These are phyloP conservation scores for Archips crataeganus DNA, from an alignment of 2,888 invertebrate genomes.

Conservation along the genomic window DNA sequence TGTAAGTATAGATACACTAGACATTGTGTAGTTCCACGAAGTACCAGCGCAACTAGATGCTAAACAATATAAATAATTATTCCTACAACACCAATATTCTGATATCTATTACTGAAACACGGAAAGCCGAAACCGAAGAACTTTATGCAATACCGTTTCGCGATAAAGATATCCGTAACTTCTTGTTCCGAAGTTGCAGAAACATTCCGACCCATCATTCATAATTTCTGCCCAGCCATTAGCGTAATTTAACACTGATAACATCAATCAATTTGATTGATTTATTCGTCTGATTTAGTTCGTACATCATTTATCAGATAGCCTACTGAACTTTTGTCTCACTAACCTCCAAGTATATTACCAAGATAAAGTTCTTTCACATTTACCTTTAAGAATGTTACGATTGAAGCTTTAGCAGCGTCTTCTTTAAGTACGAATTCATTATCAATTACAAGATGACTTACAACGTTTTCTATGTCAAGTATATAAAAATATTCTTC, in stretches of 20 bases:
- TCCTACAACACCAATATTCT: neutral
- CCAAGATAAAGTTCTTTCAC: neutral
- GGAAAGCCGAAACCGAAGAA: neutral
- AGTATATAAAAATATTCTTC: neutral
- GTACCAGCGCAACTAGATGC: neutral
- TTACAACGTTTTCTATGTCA: neutral
- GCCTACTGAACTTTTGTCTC: constrained; percentile 23
- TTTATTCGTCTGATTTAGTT: constrained; percentile 28
- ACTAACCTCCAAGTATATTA: constrained; percentile 9
- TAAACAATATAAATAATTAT: neutral
- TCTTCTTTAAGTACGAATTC: neutral
- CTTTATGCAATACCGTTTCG: neutral
- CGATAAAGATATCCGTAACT: neutral
- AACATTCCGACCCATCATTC: constrained; percentile 24
- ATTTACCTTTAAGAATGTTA: neutral
- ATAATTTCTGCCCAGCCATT: constrained; percentile 30
- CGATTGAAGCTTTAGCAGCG: neutral
- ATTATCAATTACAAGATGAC: neutral
- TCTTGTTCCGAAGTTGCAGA: constrained; percentile 11
- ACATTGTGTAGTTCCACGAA: no score
- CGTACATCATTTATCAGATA: constrained; percentile 1
- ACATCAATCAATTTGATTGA: constrained; percentile 39
- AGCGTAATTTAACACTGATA: constrained; percentile 40
- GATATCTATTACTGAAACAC: neutral
- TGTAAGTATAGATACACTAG: no score